Conservation (phyloP, 2,888 invertebrate genomes). For the Trissolcus brochymenae region DNA sequence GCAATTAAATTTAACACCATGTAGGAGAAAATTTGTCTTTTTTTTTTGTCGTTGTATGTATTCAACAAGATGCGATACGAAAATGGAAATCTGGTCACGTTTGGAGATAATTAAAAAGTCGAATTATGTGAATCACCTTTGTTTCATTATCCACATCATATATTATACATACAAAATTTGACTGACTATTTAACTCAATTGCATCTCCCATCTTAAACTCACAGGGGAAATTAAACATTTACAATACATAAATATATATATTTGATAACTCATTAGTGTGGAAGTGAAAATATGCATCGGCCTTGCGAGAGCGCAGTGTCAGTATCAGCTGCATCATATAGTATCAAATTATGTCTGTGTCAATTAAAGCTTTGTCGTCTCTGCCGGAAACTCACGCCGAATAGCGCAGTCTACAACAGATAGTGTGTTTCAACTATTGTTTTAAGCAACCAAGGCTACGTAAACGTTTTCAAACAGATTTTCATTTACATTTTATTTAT, state of each 20-base stretch:
- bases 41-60: no score
- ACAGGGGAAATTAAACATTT: no score
- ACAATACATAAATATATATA: no score
- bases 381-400: conserved; percentile 48
- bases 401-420: conserved; percentile 48
- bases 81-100: conserved; percentile 10
- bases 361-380: conserved; percentile 46
- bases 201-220: no score
- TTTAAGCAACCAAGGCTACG: conserved; percentile 39
- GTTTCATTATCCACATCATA: no score
- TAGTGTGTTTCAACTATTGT: conserved; percentile 36
- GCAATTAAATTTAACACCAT: not conserved
- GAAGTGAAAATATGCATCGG: conserved; percentile 48
- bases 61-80: no score
- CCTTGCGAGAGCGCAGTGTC: conserved; percentile 39
- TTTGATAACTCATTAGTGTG: conserved; percentile 11
- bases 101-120: no score
- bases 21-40: not conserved
- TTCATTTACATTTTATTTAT: conserved; percentile 38
- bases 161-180: no score
- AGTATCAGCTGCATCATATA: conserved; percentile 46
- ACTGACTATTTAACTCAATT: no score
- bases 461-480: conserved; percentile 20
- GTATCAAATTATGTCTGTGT: conserved; percentile 53
- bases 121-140: no score